Conservation (phyloP, 1,140 invertebrate genomes). For the Musca vetustissima region DNA sequence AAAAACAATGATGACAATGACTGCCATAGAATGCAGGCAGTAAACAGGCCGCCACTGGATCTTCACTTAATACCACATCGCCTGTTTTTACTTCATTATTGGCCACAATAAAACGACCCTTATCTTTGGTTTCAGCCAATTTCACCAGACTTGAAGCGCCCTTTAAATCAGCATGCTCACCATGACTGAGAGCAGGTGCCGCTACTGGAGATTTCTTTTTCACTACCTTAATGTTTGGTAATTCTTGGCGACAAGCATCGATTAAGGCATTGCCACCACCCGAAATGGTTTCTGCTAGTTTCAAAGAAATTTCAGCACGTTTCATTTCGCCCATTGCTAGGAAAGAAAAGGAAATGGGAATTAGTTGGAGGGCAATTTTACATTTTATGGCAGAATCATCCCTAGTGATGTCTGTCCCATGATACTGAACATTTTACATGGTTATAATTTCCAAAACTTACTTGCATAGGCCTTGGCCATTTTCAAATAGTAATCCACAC, state of each 20-base stretch:
- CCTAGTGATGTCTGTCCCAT: too few species aligned
- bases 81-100: constrained; percentile 63
- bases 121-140: constrained; percentile 55
- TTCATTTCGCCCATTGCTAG: constrained; percentile 55
- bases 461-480: constrained; percentile 66
- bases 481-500: constrained; percentile 63
- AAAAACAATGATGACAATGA: constrained; percentile 83
- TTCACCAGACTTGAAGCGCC: constrained; percentile 56
- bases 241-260: constrained; percentile 36
- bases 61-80: constrained; percentile 70
- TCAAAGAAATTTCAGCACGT: constrained; percentile 62
- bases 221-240: constrained; percentile 31
- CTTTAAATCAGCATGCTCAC: constrained; percentile 45
- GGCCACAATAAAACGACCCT: constrained; percentile 64
- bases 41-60: constrained; percentile 74
- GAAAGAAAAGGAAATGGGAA: not conserved
- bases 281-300: constrained; percentile 60
- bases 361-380: too few species aligned
- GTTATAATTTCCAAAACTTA: constrained; percentile 32
- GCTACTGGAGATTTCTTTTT: constrained; percentile 10
- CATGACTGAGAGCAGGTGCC: constrained; percentile 41
- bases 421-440: too few species aligned
- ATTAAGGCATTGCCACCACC: constrained; percentile 50
- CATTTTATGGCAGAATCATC: too few species aligned
- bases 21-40: constrained; percentile 70